Conservation (phyloP, 2,888 invertebrate genomes). For the Dynastes tityus region DNA sequence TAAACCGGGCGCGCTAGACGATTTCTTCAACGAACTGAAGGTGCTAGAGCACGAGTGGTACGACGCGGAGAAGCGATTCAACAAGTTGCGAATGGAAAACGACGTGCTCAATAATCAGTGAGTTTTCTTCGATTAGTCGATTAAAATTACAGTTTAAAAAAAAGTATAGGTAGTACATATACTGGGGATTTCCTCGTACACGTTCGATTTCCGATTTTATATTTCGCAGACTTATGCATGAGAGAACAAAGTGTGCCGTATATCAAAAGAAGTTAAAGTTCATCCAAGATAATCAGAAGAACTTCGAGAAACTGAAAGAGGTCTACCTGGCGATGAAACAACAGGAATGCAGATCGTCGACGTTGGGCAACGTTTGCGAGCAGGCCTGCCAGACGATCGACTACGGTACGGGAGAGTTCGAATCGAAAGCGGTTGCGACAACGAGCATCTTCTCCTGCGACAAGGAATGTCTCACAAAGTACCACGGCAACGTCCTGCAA, state of each 20-base stretch:
- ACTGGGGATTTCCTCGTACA: too few species aligned
- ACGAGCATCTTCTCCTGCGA: neutral
- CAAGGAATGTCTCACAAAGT: constrained; percentile 23
- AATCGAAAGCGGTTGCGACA: neutral
- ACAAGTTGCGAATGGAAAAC: constrained; percentile 60
- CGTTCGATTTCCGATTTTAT: too few species aligned
- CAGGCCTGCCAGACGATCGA: constrained; percentile 61
- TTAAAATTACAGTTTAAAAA: too few species aligned
- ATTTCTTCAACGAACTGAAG: constrained; percentile 56
- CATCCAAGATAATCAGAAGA: constrained; percentile 65
- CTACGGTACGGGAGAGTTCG: neutral
- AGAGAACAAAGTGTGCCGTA: constrained; percentile 60
- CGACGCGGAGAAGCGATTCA: constrained; percentile 58
- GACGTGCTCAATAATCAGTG: constrained; percentile 59
- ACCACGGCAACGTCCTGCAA: constrained; percentile 30
- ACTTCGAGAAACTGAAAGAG: constrained; percentile 64
- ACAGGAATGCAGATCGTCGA: constrained; percentile 60
- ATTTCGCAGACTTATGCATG: constrained; percentile 59
- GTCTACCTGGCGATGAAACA: constrained; percentile 65
- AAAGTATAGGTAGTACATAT: too few species aligned
- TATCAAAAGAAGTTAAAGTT: constrained; percentile 64
- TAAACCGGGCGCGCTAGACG: constrained; percentile 50
- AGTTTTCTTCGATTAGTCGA: constrained; percentile 25
- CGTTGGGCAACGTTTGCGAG: constrained; percentile 64
- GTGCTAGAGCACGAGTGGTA: constrained; percentile 58